Evolutionary conservation across 2,888 invertebrate genomes (phyloP).

Genomic region (Eupithecia exiguata): DNA sequence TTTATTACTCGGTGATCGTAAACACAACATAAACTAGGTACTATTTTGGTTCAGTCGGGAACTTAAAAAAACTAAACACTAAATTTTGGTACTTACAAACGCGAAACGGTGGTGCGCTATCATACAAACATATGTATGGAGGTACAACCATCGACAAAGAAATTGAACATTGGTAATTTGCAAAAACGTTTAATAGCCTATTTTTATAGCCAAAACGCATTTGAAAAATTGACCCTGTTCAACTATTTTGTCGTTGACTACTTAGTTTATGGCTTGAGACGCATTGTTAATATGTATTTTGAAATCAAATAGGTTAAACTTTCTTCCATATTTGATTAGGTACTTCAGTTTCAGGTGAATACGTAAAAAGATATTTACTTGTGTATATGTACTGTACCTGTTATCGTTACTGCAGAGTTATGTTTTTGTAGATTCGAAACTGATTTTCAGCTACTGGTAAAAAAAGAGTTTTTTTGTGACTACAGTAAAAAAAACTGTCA

Average conservation of each 20-base stretch:
- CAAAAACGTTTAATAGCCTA: background rate
- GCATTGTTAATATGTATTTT: slow-evolving; percentile 22
- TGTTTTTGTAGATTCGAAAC: background rate
- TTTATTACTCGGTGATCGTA: slow-evolving; percentile 76
- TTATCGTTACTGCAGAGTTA: no score
- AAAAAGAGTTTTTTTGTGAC: background rate
- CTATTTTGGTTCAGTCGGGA: slow-evolving; percentile 84
- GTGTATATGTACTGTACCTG: background rate
- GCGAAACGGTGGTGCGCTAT: slow-evolving; percentile 57
- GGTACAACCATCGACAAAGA: background rate
- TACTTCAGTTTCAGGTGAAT: background rate
- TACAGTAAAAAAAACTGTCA: background rate
- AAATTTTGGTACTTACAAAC: slow-evolving; percentile 75
- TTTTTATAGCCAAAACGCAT: background rate
- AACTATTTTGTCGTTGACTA: slow-evolving; percentile 22
- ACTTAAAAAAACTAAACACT: slow-evolving; percentile 80
- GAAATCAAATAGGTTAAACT: background rate
- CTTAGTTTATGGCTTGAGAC: slow-evolving; percentile 33
- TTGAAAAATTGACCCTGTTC: background rate
- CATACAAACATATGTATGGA: slow-evolving; percentile 48
- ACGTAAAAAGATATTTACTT: background rate
- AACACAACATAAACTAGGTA: slow-evolving; percentile 72
- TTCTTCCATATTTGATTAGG: background rate
- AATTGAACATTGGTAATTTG: background rate
- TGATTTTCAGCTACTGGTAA: background rate